Evolutionary conservation across 2,888 invertebrate genomes (phyloP), one percentile per base, ranked within the genome.

Genomic region (Troglohyphantes excavatus): DNA sequence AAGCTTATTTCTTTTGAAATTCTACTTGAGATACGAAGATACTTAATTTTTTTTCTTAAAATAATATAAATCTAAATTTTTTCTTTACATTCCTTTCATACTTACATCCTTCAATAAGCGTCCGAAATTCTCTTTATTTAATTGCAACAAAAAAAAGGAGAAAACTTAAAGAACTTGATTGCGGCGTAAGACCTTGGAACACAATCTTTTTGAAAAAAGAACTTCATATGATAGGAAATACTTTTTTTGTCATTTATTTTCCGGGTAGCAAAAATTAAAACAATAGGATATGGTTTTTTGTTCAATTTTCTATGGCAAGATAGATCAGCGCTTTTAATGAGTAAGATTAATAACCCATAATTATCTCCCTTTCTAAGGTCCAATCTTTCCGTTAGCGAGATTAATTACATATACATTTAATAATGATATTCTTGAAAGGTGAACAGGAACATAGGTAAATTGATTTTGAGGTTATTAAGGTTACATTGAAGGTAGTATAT

Each of bases 291-390:
- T 21, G 13, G 2, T 39, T 67, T 65, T 67, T 43, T 65, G 7
- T 23, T 65, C 7, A 6, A 65, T 79, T 79, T 67, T 79, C 61
- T 39, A 61, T 33, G 65, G 27, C 13, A 67, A 33, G 65, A 79
- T 79, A 67, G 27, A 63, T 65, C 7, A 65, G 43, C 65, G 78
- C 65, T 79, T 65, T 21, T 67, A 67, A 65, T 65, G 78, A 79
- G 65, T 46, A 79, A 79, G 67, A 79, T 79, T 79, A 79, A 79
- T 79, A 63, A 79, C 78, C 26, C 23, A 27, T 79, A 79, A 79
- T 79, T 79, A 79, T 65, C 78, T 79, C 65, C 29, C 43, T 43
- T 65, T 59, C 39, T 39, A n/a, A 39, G 61, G 61, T 76, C 39
- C 21, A 76, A 26, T 65, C 29, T 65, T 29, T 27, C 78, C 65